A percentile compares a stretch with the other conserved stretches of the same genome.
phyloP scores from a whole-genome alignment of 1,140 invertebrate species.

The Paralvinella palmiformis region DNA sequence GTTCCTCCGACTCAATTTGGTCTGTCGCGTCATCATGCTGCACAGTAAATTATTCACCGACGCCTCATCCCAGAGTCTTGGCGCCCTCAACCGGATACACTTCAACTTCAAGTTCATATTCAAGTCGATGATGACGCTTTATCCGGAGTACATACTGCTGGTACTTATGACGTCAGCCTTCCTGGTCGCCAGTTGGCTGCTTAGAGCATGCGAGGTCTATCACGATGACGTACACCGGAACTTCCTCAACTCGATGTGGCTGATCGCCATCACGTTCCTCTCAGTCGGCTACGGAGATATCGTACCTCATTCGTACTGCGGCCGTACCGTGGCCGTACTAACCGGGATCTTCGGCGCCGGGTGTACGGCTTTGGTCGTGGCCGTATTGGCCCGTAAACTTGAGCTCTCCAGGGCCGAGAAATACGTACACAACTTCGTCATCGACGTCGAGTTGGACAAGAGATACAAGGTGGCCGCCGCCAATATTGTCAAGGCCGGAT shows the following conservation, averaged over 20 bases:
- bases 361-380: conserved; percentile 48
- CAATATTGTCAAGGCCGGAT: conserved; percentile 44
- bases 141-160: conserved; percentile 44
- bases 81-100: conserved; percentile 44
- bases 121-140: conserved; percentile 48
- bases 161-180: conserved; percentile 40
- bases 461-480: conserved; percentile 44
- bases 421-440: conserved; percentile 49
- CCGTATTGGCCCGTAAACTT: conserved; percentile 46
- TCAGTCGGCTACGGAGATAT: conserved; percentile 50
- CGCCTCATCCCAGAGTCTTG: conserved; percentile 45
- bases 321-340: conserved; percentile 42
- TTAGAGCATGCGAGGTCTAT: conserved; percentile 28
- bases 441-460: conserved; percentile 44
- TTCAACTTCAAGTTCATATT: conserved; percentile 45
- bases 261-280: conserved; percentile 48
- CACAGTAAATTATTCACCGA: conserved; percentile 46
- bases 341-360: conserved; percentile 48
- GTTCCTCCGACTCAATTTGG: conserved; percentile 44
- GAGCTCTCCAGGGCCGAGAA: conserved; percentile 46
- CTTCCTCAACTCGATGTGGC: conserved; percentile 47
- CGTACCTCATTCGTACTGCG: conserved; percentile 47
- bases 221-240: conserved; percentile 27
- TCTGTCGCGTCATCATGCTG: conserved; percentile 41
- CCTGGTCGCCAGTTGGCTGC: conserved; percentile 42